These are phyloP conservation scores for Apodemus speciosus DNA, from an alignment of 2,113 vertebrate species.

Conservation along the genomic window DNA sequence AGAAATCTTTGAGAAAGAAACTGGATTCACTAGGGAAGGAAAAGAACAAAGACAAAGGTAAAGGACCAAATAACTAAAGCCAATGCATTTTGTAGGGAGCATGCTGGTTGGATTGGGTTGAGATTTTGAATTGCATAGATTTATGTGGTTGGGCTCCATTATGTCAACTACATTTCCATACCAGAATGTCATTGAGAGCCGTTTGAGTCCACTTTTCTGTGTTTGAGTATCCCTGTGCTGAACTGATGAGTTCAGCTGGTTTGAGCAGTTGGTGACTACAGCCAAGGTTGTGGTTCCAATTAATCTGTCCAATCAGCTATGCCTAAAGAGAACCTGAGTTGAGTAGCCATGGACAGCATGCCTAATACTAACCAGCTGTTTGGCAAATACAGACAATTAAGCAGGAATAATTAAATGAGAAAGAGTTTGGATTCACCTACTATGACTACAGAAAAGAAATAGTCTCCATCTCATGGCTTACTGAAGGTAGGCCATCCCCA, in stretches of 20 bases:
- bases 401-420: conserved; percentile 61
- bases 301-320: conserved; percentile 63
- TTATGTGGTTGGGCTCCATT: conserved; percentile 55
- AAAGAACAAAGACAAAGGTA: conserved; percentile 98
- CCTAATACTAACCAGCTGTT: conserved; percentile 76
- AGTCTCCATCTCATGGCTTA: conserved; percentile 1
- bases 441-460: conserved; percentile 62
- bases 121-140: conserved; percentile 39
- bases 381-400: conserved; percentile 62
- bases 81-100: conserved; percentile 35
- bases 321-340: conserved; percentile 41
- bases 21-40: conserved; percentile 97
- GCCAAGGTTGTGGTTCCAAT: conserved; percentile 74
- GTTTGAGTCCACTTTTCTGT: conserved; percentile 59
- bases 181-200: conserved; percentile 54
- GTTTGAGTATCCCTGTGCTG: conserved; percentile 52
- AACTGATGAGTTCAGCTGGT: conserved; percentile 70
- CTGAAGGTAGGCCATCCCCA: conserved; percentile 41
- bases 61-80: conserved; percentile 58
- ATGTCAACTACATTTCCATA: conserved; percentile 55
- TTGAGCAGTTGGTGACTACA: conserved; percentile 34
- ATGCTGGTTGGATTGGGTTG: conserved; percentile 62
- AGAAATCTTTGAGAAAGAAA: conserved; percentile 96
- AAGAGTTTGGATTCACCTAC: conserved; percentile 44
- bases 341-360: conserved; percentile 59